phyloP scores from a whole-genome alignment of 2,113 vertebrate species.

The Scophthalmus maximus region DNA sequence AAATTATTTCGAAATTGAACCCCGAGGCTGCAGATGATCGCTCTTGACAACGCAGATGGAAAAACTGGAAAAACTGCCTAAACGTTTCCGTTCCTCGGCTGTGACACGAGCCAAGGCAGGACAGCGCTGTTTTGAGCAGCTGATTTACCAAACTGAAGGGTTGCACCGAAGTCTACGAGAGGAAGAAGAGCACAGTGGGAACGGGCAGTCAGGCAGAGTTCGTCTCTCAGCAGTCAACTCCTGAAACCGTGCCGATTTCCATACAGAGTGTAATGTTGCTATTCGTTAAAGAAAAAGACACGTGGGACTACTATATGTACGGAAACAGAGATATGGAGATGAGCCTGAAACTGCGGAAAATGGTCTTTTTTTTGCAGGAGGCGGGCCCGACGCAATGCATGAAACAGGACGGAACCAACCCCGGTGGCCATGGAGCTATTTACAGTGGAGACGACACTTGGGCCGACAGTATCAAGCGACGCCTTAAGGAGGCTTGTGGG shows the following conservation, averaged over 20 bases:
- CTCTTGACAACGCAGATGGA: conserved; percentile 31
- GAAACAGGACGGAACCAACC: conserved; percentile 32
- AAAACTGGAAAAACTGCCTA: conserved; percentile 36
- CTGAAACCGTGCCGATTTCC: neutral
- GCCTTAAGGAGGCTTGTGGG: conserved; percentile 61
- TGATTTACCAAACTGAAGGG: conserved; percentile 34
- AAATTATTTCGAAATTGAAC: conserved; percentile 45
- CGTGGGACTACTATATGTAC: neutral
- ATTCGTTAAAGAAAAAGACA: conserved; percentile 11
- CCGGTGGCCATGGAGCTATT: conserved; percentile 47
- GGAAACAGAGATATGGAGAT: conserved; percentile 9
- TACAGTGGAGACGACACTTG: conserved; percentile 46
- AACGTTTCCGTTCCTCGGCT: conserved; percentile 19
- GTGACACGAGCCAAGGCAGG: conserved; percentile 26
- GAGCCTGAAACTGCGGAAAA: conserved; percentile 13
- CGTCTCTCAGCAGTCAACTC: neutral
- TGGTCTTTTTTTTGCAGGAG: conserved; percentile 1
- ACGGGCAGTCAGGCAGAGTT: conserved; percentile 8
- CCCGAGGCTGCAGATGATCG: conserved; percentile 23
- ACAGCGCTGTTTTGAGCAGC: conserved; percentile 33
- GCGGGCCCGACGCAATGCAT: neutral
- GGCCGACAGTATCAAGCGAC: conserved; percentile 40
- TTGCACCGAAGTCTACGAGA: conserved; percentile 14
- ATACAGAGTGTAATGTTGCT: neutral
- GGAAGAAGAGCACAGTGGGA: conserved; percentile 20